A percentile compares a stretch with the other conserved stretches of the same genome.
These are phyloP conservation scores for Conus canariensis DNA, from an alignment of 2,888 invertebrate genomes.

Conservation along the genomic window DNA sequence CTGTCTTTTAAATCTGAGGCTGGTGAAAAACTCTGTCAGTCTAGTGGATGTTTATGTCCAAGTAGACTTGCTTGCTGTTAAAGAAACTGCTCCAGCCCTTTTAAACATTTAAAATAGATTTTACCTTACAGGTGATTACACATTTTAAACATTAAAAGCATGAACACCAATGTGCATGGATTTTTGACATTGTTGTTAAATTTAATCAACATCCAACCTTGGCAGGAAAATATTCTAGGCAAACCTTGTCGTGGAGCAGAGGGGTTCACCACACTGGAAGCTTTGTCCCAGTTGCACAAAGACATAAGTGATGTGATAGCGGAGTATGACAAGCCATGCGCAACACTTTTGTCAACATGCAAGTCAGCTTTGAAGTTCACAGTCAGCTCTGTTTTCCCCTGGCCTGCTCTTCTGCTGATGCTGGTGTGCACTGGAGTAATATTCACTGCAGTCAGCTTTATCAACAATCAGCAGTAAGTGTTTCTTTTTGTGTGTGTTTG, in stretches of 20 bases:
- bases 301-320: conserved; percentile 57
- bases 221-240: background rate
- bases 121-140: too few species aligned
- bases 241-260: background rate
- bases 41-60: too few species aligned
- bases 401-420: conserved; percentile 57
- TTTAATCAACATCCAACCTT: background rate
- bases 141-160: background rate
- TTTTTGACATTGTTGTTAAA: background rate
- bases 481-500: background rate
- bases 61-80: too few species aligned
- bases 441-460: conserved; percentile 53
- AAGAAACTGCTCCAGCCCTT: too few species aligned
- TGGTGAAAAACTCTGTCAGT: too few species aligned
- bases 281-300: conserved; percentile 58
- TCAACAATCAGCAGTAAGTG: conserved; percentile 51
- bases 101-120: too few species aligned
- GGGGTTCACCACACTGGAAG: conserved; percentile 55
- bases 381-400: conserved; percentile 61
- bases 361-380: conserved; percentile 51
- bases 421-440: conserved; percentile 48
- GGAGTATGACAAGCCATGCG: conserved; percentile 44
- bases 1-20: too few species aligned
- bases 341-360: conserved; percentile 43
- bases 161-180: background rate